Conservation (phyloP, 2,888 invertebrate genomes). For the Arge pagana region DNA sequence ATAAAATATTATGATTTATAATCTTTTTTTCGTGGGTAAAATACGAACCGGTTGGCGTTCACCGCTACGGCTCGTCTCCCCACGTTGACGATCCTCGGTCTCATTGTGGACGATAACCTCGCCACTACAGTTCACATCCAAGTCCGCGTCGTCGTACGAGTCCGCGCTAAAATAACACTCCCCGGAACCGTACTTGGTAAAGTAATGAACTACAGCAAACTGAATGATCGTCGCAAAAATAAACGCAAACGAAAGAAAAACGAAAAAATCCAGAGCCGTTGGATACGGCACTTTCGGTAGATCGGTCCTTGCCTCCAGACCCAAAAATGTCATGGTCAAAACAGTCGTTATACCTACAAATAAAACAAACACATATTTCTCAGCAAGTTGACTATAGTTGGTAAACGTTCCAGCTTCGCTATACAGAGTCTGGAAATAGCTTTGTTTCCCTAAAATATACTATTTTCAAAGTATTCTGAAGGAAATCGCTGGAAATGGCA, state of each 20-base stretch:
- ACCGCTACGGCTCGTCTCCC: conserved; percentile 2
- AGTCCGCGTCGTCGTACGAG: conserved; percentile 64
- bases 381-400: too few species aligned
- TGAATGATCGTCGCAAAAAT: conserved; percentile 82
- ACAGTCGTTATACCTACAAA: conserved; percentile 78
- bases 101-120: too few species aligned
- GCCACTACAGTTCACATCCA: conserved; percentile 64
- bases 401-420: too few species aligned
- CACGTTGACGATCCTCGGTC: conserved; percentile 30
- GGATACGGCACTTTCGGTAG: conserved; percentile 84
- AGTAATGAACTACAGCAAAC: conserved; percentile 84
- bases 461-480: background rate
- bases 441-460: too few species aligned
- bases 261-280: conserved; percentile 84
- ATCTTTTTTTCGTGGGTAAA: background rate
- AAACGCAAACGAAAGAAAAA: conserved; percentile 79
- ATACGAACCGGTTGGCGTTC: conserved; percentile 11
- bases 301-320: conserved; percentile 78
- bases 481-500: background rate
- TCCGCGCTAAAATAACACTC: conserved; percentile 76
- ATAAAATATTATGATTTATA: background rate
- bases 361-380: too few species aligned
- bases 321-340: conserved; percentile 82
- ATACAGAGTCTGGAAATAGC: too few species aligned
- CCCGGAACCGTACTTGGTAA: conserved; percentile 82